These are phyloP conservation scores for Heliconius himera DNA, from an alignment of 1,140 invertebrate species.

Conservation along the genomic window DNA sequence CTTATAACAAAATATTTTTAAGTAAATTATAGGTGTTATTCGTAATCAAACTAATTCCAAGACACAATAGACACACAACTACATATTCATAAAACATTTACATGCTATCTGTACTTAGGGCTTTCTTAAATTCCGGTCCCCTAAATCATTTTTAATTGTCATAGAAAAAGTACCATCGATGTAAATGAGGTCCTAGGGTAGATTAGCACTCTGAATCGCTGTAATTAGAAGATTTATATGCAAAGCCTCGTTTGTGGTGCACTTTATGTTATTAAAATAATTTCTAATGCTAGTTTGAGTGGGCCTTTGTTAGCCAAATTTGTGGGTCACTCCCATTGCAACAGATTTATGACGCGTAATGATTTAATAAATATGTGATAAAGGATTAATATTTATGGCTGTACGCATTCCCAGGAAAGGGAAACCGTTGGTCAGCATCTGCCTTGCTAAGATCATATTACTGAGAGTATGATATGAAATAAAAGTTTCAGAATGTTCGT, in stretches of 20 bases:
- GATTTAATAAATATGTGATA: constrained; percentile 74
- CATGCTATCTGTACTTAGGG: constrained; percentile 24
- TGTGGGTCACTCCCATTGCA: constrained; percentile 74
- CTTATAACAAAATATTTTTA: too few relatives aligned
- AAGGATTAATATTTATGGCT: constrained; percentile 70
- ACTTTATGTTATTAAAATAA: constrained; percentile 75
- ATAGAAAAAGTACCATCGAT: constrained; percentile 63
- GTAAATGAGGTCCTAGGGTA: constrained; percentile 65
- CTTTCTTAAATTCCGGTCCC: constrained; percentile 49
- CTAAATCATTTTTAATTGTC: constrained; percentile 75
- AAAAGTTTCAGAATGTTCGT: not conserved
- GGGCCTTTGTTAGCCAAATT: constrained; percentile 64
- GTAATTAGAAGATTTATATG: constrained; percentile 81
- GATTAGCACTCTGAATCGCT: constrained; percentile 71
- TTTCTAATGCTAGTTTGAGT: constrained; percentile 64
- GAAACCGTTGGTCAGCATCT: constrained; percentile 64
- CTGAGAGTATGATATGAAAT: not conserved
- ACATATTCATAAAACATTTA: not conserved
- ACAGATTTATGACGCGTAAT: constrained; percentile 72
- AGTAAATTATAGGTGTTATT: too few relatives aligned
- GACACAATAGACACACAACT: not conserved
- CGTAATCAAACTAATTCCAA: too few relatives aligned
- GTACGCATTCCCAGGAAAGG: constrained; percentile 62
- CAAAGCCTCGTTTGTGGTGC: constrained; percentile 72
- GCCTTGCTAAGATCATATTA: constrained; percentile 21